Evolutionary conservation across 2,888 invertebrate species (phyloP), one percentile per base, ranked within the genome.

Genomic region (Chrysodeixis includens): DNA sequence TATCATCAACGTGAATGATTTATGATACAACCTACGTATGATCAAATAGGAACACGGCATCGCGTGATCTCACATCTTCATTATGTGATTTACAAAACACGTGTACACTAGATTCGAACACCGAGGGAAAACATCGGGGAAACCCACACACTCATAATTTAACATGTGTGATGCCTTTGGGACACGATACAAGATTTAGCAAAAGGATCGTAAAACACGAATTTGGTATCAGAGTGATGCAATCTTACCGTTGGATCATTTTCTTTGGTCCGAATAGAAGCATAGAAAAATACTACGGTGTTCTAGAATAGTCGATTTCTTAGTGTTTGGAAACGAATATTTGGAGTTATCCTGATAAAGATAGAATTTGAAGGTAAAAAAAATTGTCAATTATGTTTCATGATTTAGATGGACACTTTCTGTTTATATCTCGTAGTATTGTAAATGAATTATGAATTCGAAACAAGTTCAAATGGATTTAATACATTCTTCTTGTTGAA

Each of bases 81-180:
- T 54, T 22, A 54, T 62, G 66, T 54, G 58, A 62, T 60, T 62
- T 40, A 10, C 9, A 26, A 54, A 62, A 59, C 72, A 76, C 66
- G 59, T 76, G 76, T 71, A 54, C 56, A 66, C 59, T 16, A 59
- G 26, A 62, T 76, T 22, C 18, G 32, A 56, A 14, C 46, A 46
- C 10, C 18, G 46, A 65, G 32, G 56, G 59, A 74, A 72, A 69
- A 69, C 51, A 44, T 59, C 16, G 49, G 56, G 51, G 54, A 66
- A 51, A 76, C 72, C 52, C 57, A 72, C 71, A 70, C 59, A 32
- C 54, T 52, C 22, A 56, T 66, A 59, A 51, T 56, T 56, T 61
- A 32, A 44, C 30, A 44, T 71, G 32, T 51, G 61, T 35, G 71
- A 26, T 56, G 22, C 40, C 16, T 56, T 59, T 46, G 46, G 30